Evolutionary conservation across 2,113 vertebrate genomes (phyloP).

Genomic region (Ovibos moschatus): DNA sequence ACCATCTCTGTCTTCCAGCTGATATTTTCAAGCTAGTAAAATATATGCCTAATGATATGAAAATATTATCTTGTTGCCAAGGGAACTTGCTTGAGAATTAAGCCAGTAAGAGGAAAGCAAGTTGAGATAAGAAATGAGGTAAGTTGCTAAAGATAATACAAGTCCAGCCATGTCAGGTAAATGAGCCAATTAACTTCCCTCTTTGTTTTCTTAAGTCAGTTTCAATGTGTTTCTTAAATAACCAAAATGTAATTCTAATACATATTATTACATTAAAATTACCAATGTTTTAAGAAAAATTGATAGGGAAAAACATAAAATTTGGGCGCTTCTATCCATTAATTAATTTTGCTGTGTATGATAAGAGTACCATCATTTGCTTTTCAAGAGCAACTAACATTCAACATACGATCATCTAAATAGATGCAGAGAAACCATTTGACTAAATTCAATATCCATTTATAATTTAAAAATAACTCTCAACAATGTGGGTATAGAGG

Average conservation of each 20-base stretch:
- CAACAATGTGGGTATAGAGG: background rate
- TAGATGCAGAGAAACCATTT: background rate
- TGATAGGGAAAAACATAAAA: background rate
- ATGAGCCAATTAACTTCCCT: background rate
- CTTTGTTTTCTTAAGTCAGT: background rate
- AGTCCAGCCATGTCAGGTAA: background rate
- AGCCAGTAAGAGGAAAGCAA: background rate
- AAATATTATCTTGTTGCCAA: background rate
- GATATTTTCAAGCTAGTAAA: background rate
- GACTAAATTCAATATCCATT: background rate
- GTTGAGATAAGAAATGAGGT: background rate
- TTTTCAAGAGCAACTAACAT: background rate
- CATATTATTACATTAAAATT: background rate
- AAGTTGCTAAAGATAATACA: background rate
- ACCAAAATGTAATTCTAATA: background rate
- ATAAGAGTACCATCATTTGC: background rate
- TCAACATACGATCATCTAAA: background rate
- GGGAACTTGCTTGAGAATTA: conserved; percentile 12
- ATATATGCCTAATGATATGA: background rate
- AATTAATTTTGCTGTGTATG: background rate
- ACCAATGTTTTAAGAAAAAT: background rate
- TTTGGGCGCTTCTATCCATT: background rate
- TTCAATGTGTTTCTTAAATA: background rate
- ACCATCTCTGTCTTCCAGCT: background rate
- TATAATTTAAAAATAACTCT: background rate